Conservation (phyloP, 1,140 invertebrate species). For the Teleogryllus occipitalis region DNA sequence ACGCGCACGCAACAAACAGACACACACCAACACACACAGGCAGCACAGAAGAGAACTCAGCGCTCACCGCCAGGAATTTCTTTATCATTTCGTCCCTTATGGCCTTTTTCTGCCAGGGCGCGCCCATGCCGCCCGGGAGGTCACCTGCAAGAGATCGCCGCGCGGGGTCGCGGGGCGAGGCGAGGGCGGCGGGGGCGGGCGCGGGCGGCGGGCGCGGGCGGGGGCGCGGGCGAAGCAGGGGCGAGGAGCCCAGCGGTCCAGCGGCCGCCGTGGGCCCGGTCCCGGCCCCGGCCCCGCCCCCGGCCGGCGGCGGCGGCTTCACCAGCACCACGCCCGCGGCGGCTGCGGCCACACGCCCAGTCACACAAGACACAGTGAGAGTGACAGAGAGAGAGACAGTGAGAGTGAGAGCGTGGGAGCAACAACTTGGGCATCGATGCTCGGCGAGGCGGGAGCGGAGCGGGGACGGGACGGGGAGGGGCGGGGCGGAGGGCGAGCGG, state of each 20-base stretch:
- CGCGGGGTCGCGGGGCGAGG: neutral
- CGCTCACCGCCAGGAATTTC: conserved; percentile 85
- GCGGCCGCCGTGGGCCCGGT: too few relatives aligned
- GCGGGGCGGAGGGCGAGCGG: too few relatives aligned
- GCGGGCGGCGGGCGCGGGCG: too few relatives aligned
- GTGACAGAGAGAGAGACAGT: conserved; percentile 7
- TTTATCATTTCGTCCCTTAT: conserved; percentile 89
- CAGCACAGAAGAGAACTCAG: neutral
- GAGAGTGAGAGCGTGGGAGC: neutral
- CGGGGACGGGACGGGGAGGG: too few relatives aligned
- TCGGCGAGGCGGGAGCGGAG: neutral
- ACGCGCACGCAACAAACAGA: neutral
- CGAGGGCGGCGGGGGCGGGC: neutral
- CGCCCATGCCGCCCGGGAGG: conserved; percentile 38
- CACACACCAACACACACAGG: neutral
- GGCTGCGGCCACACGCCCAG: neutral
- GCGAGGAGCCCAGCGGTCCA: too few relatives aligned
- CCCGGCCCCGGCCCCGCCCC: too few relatives aligned
- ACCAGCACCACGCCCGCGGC: neutral
- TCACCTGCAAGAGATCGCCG: conserved; percentile 34
- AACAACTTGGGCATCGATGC: neutral
- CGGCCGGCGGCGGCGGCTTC: too few relatives aligned
- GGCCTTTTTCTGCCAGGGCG: conserved; percentile 65
- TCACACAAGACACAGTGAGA: neutral
- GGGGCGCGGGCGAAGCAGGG: neutral